These are phyloP conservation scores for Callocephalon fimbriatum DNA, from an alignment of 2,113 vertebrate species.

Conservation along the genomic window DNA sequence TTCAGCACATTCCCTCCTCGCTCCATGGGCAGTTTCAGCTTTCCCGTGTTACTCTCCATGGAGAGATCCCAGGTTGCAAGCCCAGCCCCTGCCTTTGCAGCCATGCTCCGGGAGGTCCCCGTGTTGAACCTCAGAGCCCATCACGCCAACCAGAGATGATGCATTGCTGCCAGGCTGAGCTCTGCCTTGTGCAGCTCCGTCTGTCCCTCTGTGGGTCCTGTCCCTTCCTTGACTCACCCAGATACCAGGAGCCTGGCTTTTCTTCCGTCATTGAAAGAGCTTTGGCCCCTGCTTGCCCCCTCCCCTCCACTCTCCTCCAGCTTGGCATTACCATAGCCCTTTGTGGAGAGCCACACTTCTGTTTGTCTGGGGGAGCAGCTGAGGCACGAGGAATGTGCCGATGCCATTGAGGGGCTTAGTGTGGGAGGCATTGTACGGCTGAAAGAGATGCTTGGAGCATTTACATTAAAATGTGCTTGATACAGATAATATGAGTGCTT, in stretches of 20 bases:
- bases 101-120: accelerated
- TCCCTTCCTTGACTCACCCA: neutral
- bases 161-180: neutral
- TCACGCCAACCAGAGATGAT: neutral
- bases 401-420: slow-evolving; percentile 52
- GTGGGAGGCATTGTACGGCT: slow-evolving; percentile 49
- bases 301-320: neutral
- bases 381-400: slow-evolving; percentile 59
- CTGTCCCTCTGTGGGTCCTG: neutral
- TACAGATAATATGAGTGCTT: slow-evolving; percentile 53
- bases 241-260: neutral
- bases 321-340: slow-evolving; percentile 35
- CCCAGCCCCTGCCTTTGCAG: neutral
- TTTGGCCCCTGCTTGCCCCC: slow-evolving; percentile 22
- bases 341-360: slow-evolving; percentile 69
- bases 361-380: slow-evolving; percentile 66
- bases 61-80: neutral
- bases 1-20: accelerated
- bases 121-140: neutral
- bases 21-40: neutral
- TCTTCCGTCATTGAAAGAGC: slow-evolving; percentile 39
- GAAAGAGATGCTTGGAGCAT: slow-evolving; percentile 63
- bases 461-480: slow-evolving; percentile 73
- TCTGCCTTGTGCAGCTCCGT: neutral
- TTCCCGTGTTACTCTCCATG: neutral